Base-by-base conservation (phyloP, 1,140 invertebrate genomes). In the Micrasema longulum region DNA sequence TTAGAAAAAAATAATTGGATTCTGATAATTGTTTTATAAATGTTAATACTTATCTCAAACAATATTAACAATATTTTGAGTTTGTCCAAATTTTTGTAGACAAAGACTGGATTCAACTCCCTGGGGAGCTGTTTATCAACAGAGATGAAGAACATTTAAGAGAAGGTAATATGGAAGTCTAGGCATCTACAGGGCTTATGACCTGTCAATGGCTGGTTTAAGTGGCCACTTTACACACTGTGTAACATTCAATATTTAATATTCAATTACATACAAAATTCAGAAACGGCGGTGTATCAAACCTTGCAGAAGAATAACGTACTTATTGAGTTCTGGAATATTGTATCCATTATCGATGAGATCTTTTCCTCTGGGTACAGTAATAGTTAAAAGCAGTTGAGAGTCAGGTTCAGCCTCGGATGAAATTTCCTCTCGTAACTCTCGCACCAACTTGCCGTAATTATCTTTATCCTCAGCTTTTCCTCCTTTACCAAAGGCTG, bases 281-380 rank as follows among this genome's bases (percentile, higher is more conserved):
- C 2, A 14, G 1, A 1, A 14, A 45, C 3, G 4, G 12, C 16
- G 4, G 0, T 14, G 18, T 14, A 6, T 16, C n/a, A 1, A 45
- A 45, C 7, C 0, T n/a, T 6, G n/a, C n/a, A 60, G 10, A 5
- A 73, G 73, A 43, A 31, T 55, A 62, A 85, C 86, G 86, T 83
- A 95, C 89, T 92, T 91, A 78, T 94, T 93, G 11, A 98, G 82
- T 76, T 90, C 91, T 20, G 91, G 90, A 20, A 98, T 87, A 77
- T 99, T 95, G 80, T 96, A 99, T 71, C 95, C 96, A 82, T 96
- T 95, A 77, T 97, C 92, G 48, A 97, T 93, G 77, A 97, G 96
- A 77, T 96, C 93, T 71, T 95, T 92, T 26, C 96, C 95, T 16
- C 95, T 95, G 0, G 96, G 96, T 14, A 97, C 93, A 6, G 96